Conservation (phyloP, 2,888 invertebrate species). For the Rhagonycha lutea region DNA sequence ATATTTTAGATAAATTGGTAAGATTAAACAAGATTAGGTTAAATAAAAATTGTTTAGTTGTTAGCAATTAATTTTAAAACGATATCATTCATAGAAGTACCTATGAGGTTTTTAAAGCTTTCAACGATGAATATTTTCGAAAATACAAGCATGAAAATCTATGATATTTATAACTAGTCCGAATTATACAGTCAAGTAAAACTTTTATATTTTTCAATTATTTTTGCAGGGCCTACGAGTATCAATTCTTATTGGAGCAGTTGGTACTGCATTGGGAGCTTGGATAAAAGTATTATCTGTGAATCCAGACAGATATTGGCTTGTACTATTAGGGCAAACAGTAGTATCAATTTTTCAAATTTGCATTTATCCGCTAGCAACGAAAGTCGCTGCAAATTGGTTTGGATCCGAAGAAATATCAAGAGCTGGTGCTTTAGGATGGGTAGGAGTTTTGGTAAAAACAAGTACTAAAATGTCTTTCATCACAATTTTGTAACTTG, state of each 20-base stretch:
- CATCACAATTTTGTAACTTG: conserved; percentile 31
- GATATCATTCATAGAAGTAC: too few relatives aligned
- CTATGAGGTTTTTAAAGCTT: too few relatives aligned
- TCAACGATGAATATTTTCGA: too few relatives aligned
- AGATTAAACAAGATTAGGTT: too few relatives aligned
- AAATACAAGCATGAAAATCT: too few relatives aligned
- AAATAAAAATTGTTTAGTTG: too few relatives aligned
- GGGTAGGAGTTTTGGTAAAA: conserved; percentile 90
- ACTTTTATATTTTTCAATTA: background rate
- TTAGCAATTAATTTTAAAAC: too few relatives aligned
- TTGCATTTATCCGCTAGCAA: conserved; percentile 89
- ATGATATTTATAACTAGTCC: too few relatives aligned
- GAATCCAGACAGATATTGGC: conserved; percentile 78
- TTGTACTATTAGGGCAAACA: conserved; percentile 87
- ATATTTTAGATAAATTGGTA: conserved; percentile 89
- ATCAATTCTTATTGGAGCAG: conserved; percentile 77
- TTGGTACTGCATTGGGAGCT: conserved; percentile 84
- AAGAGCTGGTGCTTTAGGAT: conserved; percentile 95
- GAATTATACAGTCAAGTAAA: background rate
- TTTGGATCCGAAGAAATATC: conserved; percentile 95
- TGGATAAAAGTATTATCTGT: conserved; percentile 89
- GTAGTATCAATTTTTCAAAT: conserved; percentile 86
- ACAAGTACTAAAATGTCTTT: conserved; percentile 50
- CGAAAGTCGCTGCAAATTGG: conserved; percentile 93
- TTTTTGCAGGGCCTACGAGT: conserved; percentile 72